A percentile compares a stretch with the other conserved stretches of the same genome.
Evolutionary conservation across 2,797 vertebrate genomes (phyloP).

Genomic region (Myiotriccus ornatus): DNA sequence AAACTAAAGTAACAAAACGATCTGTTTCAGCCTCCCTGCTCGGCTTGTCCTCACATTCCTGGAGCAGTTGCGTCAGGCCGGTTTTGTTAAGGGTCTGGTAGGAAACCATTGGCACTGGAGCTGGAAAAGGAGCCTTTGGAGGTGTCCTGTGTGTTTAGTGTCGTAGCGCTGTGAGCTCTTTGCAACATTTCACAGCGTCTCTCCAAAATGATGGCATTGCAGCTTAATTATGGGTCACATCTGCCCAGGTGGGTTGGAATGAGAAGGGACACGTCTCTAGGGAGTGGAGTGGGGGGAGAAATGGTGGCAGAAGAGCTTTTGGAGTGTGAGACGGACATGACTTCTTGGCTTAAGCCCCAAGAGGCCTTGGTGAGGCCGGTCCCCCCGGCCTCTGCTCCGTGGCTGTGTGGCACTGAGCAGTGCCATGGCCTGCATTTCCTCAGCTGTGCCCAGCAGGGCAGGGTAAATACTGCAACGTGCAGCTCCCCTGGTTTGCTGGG

Average conservation of each 20-base stretch:
- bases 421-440: neutral
- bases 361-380: neutral
- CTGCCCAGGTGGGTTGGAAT: neutral
- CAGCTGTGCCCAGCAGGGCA: neutral
- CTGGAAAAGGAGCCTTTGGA: neutral
- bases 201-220: neutral
- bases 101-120: neutral
- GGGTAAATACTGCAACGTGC: rapidly evolving
- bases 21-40: neutral
- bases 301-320: neutral
- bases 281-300: neutral
- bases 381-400: neutral
- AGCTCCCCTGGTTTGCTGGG: neutral
- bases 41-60: neutral
- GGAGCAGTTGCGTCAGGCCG: neutral
- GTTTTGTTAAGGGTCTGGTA: neutral
- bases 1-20: neutral
- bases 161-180: neutral
- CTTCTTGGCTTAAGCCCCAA: neutral
- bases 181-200: neutral
- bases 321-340: rapidly evolving
- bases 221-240: neutral
- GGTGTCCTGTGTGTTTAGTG: neutral
- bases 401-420: neutral
- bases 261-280: neutral